phyloP scores from a whole-genome alignment of 2,888 invertebrate species.

The Chymomyza procnemis region DNA sequence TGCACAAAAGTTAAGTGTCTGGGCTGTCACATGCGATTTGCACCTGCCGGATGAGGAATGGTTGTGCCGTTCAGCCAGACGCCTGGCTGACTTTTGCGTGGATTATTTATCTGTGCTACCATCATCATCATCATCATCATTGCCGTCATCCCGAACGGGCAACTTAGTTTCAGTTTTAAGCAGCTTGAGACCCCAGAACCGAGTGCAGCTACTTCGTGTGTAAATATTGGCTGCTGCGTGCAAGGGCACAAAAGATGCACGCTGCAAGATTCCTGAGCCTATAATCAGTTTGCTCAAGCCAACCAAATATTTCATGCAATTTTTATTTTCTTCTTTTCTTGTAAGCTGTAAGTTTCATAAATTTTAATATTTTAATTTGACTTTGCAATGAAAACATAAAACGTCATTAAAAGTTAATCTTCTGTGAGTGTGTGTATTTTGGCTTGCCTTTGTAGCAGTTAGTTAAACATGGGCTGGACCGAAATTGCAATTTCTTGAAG shows the following conservation, averaged over 20 bases:
- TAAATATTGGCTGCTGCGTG: slow-evolving; percentile 34
- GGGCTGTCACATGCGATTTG: slow-evolving; percentile 73
- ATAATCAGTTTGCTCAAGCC: slow-evolving; percentile 53
- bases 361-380: slow-evolving; percentile 71
- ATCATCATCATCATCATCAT: slow-evolving; percentile 58
- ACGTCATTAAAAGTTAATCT: slow-evolving; percentile 48
- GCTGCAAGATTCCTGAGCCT: slow-evolving; percentile 58
- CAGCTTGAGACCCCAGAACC: slow-evolving; percentile 42
- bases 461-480: slow-evolving; percentile 33
- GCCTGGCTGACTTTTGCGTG: slow-evolving; percentile 56
- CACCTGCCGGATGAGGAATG: slow-evolving; percentile 75
- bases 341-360: slow-evolving; percentile 46
- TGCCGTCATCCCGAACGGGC: slow-evolving; percentile 13
- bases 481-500: slow-evolving; percentile 45
- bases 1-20: slow-evolving; percentile 70
- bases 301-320: slow-evolving; percentile 16
- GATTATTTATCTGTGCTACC: slow-evolving; percentile 69
- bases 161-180: slow-evolving; percentile 59
- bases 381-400: slow-evolving; percentile 65
- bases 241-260: slow-evolving; percentile 51
- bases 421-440: not conserved
- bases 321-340: not conserved
- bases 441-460: slow-evolving; percentile 12
- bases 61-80: slow-evolving; percentile 9
- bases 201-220: slow-evolving; percentile 12